phyloP scores from a whole-genome alignment of 2,888 invertebrate genomes.

The Torymus texanus region DNA sequence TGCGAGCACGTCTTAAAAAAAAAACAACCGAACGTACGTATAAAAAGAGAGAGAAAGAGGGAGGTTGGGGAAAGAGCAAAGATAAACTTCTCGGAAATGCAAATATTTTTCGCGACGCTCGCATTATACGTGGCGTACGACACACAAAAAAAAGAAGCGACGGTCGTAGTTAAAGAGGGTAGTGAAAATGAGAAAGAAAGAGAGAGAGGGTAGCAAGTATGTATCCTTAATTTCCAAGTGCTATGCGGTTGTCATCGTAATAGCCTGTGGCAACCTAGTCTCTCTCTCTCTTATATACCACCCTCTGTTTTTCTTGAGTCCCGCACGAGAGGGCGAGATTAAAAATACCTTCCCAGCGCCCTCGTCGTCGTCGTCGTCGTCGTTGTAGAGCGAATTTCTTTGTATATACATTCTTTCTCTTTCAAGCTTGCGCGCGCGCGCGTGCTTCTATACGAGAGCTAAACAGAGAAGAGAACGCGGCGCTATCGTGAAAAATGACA shows the following conservation, averaged over 20 bases:
- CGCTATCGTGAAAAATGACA: conserved; percentile 15
- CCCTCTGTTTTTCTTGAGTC: background rate
- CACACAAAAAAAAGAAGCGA: background rate
- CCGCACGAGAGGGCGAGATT: conserved; percentile 12
- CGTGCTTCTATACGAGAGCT: no score
- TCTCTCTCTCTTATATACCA: background rate
- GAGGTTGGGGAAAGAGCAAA: background rate
- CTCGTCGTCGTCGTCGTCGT: background rate
- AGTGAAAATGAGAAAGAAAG: background rate
- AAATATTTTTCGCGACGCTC: conserved; percentile 10
- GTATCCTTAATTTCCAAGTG: conserved; percentile 53
- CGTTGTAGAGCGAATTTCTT: conserved; percentile 3
- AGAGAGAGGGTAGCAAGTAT: background rate
- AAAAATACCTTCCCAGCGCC: conserved; percentile 25
- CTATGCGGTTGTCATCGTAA: conserved; percentile 44
- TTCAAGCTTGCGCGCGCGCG: no score
- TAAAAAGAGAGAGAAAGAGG: conserved; percentile 2
- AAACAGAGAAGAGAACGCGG: background rate
- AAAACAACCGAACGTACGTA: no score
- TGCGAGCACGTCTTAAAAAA: no score
- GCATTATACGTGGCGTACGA: background rate
- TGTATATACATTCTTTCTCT: background rate
- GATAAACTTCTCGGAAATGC: background rate
- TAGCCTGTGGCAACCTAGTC: conserved; percentile 29
- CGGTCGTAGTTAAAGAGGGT: background rate